These are phyloP conservation scores for Kryptopterus vitreolus DNA, from an alignment of 2,797 vertebrate genomes.

Conservation along the genomic window DNA sequence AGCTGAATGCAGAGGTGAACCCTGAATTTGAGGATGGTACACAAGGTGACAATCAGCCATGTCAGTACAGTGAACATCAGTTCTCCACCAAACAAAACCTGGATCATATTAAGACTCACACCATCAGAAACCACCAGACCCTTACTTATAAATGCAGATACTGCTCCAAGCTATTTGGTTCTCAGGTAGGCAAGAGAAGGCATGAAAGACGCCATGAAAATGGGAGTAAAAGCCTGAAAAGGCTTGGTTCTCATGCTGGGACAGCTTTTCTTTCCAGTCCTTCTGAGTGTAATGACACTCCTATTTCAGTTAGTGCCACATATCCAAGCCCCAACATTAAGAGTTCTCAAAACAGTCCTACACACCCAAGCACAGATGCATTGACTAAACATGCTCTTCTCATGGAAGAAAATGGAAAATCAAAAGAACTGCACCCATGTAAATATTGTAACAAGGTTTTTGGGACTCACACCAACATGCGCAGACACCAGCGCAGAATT, in stretches of 20 bases:
- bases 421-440: constrained; percentile 91
- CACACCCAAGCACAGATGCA: constrained; percentile 68
- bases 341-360: constrained; percentile 65
- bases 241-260: constrained; percentile 70
- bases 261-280: constrained; percentile 64
- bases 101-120: constrained; percentile 93
- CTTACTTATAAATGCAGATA: constrained; percentile 94
- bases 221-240: constrained; percentile 78
- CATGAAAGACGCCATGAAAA: constrained; percentile 94
- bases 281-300: constrained; percentile 67
- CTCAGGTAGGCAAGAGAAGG: constrained; percentile 91
- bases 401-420: constrained; percentile 86
- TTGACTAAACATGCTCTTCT: constrained; percentile 66
- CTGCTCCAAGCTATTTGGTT: constrained; percentile 93
- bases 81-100: constrained; percentile 95
- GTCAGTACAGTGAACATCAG: constrained; percentile 91
- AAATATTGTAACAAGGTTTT: constrained; percentile 98
- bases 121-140: constrained; percentile 74
- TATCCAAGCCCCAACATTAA: constrained; percentile 64
- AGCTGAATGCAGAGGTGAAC: constrained; percentile 64
- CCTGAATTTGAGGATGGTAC: constrained; percentile 81
- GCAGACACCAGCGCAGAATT: constrained; percentile 93
- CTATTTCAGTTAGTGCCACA: constrained; percentile 71
- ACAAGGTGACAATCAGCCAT: constrained; percentile 81
- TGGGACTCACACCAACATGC: constrained; percentile 97